Base-by-base conservation (phyloP, 1,140 invertebrate genomes). In the Papilio dardanus region DNA sequence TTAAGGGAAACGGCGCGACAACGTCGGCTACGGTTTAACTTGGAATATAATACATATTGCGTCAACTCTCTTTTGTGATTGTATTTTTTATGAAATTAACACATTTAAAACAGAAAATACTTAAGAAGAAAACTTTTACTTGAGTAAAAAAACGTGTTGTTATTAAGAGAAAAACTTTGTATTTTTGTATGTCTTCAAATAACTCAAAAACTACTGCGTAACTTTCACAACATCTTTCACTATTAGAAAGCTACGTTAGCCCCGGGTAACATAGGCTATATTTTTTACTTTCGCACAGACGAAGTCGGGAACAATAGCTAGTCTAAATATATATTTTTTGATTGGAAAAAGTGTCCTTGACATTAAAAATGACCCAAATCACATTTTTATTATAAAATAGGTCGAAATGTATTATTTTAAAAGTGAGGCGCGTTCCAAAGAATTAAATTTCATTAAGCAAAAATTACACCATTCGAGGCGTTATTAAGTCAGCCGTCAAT, bases 391-490 rank as follows among this genome's bases (percentile, higher is more conserved):
- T 21, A 62, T 30, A 62, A 62, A 62, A 62, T 62, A 28, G 54
- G 54, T 62, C 54, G 24, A 14, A 14, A 62, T 62, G 14, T 28
- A 62, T 62, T 62, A 62, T 62, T 62, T 62, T 62, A 28, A 62
- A 62, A 28, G 21, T 62, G 54, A 62, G 12, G 24, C 54, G 54
- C 21, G 54, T 62, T 62, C 24, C 21, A 62, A 62, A 28, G 54
- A 62, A 62, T 62, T 62, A 62, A 62, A 62, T 62, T 62, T 62
- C 54, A 62, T 62, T 62, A 62, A 62, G 24, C 24, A 62, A 62
- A 62, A 62, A 62, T 30, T 28, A 62, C 54, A 62, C 24, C 24
- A 50, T 50, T 50, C 24, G 54, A 62, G 54, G 12, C 21, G 54
- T 62, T 58, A 58, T 58, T 62, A 62, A 62, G 54, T 14, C 54